These are phyloP conservation scores for Psophia crepitans DNA, from an alignment of 2,113 vertebrate species.

Conservation along the genomic window DNA sequence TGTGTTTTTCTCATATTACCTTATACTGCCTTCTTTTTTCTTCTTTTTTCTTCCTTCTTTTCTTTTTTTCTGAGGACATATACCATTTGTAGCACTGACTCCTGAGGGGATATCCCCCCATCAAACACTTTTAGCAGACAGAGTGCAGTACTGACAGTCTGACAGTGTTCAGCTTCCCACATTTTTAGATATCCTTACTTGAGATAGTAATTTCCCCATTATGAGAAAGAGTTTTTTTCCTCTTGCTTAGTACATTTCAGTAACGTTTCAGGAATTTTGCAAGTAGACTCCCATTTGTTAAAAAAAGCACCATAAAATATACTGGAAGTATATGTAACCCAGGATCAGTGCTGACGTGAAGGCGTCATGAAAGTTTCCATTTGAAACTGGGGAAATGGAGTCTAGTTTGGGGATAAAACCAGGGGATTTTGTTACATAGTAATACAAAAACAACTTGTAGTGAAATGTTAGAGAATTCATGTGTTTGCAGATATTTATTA, in stretches of 20 bases:
- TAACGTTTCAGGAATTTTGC: not conserved
- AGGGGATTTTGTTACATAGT: not conserved
- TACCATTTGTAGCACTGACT: not conserved
- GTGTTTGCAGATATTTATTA: not conserved
- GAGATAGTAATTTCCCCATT: not conserved
- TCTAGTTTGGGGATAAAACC: not conserved
- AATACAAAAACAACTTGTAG: not conserved
- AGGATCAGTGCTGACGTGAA: fast-evolving
- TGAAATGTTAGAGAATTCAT: not conserved
- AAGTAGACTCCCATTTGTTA: not conserved
- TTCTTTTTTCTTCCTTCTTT: no score
- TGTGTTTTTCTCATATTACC: not conserved
- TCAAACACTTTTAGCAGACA: not conserved
- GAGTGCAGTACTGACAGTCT: not conserved
- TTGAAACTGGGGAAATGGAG: not conserved
- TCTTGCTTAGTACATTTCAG: not conserved
- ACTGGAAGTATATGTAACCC: not conserved
- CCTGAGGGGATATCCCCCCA: not conserved
- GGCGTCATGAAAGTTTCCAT: not conserved
- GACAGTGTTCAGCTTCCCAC: not conserved
- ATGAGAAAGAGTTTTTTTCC: not conserved
- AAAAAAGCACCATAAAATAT: not conserved
- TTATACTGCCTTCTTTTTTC: not conserved
- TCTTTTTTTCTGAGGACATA: not conserved
- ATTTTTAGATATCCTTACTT: not conserved